Conservation (phyloP, 1,140 invertebrate genomes). For the Microplitis demolitor region DNA sequence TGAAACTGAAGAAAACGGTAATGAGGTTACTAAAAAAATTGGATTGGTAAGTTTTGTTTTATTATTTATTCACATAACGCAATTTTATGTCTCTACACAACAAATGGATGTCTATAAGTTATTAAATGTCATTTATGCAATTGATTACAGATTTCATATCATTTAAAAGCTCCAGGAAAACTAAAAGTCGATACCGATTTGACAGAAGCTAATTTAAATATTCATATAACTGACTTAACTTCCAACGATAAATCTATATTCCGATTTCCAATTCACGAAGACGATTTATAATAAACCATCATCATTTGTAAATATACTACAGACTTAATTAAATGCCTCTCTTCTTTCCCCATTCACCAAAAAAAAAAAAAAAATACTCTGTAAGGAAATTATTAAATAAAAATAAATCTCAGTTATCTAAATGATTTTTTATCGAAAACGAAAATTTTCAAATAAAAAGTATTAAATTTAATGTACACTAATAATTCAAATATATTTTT, state of each 20-base stretch:
- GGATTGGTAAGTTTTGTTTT: constrained; percentile 28
- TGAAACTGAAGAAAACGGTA: constrained; percentile 24
- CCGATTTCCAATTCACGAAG: constrained; percentile 35
- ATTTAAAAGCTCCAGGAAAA: constrained; percentile 20
- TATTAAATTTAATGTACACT: too few species aligned
- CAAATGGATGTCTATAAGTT: neutral
- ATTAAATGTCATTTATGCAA: neutral
- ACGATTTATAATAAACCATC: constrained; percentile 27
- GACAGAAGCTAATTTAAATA: constrained; percentile 30
- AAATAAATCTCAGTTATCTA: neutral
- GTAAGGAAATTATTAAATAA: neutral
- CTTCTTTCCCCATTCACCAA: neutral
- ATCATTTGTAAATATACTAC: constrained; percentile 23
- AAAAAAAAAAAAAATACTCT: neutral
- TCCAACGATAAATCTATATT: constrained; percentile 32
- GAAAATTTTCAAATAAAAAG: too few species aligned
- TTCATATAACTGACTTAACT: constrained; percentile 29
- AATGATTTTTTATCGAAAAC: too few species aligned
- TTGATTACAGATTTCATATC: constrained; percentile 28
- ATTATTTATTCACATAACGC: neutral
- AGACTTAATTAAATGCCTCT: neutral
- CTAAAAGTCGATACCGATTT: constrained; percentile 34
- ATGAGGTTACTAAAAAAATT: constrained; percentile 27
- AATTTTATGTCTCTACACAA: neutral
- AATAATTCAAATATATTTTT: too few species aligned